These are phyloP conservation scores for Cheilinus undulatus DNA, from an alignment of 2,113 vertebrate species.

Conservation along the genomic window DNA sequence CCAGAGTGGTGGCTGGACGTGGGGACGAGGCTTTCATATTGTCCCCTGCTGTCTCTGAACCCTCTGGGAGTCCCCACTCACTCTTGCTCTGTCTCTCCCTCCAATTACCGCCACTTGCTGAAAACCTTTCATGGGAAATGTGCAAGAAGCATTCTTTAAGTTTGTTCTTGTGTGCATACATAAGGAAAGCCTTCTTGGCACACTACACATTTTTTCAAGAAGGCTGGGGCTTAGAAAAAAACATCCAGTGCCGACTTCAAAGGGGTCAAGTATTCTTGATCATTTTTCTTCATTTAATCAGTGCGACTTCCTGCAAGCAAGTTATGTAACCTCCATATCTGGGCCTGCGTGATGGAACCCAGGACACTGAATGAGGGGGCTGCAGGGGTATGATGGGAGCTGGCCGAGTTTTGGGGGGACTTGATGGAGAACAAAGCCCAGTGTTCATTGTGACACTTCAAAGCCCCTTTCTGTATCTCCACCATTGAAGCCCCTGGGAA, in stretches of 20 bases:
- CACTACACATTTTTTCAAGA: slow-evolving; percentile 5
- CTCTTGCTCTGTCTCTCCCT: slow-evolving; percentile 53
- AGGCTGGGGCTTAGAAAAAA: slow-evolving; percentile 42
- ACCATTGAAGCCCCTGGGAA: slow-evolving; percentile 68
- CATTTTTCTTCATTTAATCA: slow-evolving; percentile 60
- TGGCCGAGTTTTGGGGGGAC: slow-evolving; percentile 44
- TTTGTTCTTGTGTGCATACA: slow-evolving; percentile 18
- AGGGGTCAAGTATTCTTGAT: slow-evolving; percentile 28
- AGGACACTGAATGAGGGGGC: slow-evolving; percentile 17
- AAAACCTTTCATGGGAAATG: slow-evolving; percentile 60
- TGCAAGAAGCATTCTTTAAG: slow-evolving; percentile 34
- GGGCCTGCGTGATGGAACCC: slow-evolving; percentile 56
- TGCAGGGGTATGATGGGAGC: not conserved
- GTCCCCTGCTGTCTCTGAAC: slow-evolving; percentile 51
- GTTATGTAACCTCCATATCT: slow-evolving; percentile 70
- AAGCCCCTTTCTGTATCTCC: slow-evolving; percentile 71
- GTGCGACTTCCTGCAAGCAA: slow-evolving; percentile 53
- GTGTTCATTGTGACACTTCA: slow-evolving; percentile 80
- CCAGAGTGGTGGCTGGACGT: slow-evolving; percentile 50
- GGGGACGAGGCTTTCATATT: slow-evolving; percentile 64
- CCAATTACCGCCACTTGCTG: slow-evolving; percentile 63
- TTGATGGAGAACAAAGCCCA: slow-evolving; percentile 67
- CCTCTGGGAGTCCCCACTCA: slow-evolving; percentile 58
- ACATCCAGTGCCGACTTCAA: slow-evolving; percentile 42
- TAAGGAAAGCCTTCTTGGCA: slow-evolving; percentile 21